A percentile compares a stretch with the other conserved stretches of the same genome.
phyloP scores from a whole-genome alignment of 2,888 invertebrate genomes.

The Himalopsyche anomala region DNA sequence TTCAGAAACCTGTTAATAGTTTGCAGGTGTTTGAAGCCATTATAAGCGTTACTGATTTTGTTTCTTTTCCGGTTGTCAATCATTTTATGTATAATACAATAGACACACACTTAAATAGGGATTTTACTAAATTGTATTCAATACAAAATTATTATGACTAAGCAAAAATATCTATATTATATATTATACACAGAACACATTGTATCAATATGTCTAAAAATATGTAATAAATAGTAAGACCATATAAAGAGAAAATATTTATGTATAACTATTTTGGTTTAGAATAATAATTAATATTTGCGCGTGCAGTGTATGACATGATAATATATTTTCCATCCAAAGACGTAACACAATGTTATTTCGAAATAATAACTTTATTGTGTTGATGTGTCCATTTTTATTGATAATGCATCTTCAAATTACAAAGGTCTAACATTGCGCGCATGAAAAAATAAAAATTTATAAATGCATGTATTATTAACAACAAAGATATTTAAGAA shows the following conservation, averaged over 20 bases:
- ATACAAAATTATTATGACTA: slow-evolving; percentile 39
- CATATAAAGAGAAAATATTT: slow-evolving; percentile 43
- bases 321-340: background rate
- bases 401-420: no score
- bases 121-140: background rate
- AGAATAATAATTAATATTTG: slow-evolving; percentile 11
- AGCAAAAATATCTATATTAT: slow-evolving; percentile 43
- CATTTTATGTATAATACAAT: background rate
- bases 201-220: slow-evolving; percentile 40
- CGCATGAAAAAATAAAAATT: background rate
- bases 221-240: slow-evolving; percentile 19
- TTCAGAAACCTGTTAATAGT: no score
- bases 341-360: background rate
- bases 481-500: slow-evolving; percentile 39
- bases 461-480: slow-evolving; percentile 40
- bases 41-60: background rate
- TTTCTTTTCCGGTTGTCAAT: background rate
- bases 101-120: slow-evolving; percentile 23
- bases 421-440: background rate
- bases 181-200: slow-evolving; percentile 41
- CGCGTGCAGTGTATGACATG: background rate
- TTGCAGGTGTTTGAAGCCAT: no score
- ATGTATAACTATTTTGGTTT: slow-evolving; percentile 42
- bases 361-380: no score
- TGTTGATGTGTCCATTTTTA: no score